Base-by-base conservation (phyloP, 2,888 invertebrate species). In the Horisme vitalbata region DNA sequence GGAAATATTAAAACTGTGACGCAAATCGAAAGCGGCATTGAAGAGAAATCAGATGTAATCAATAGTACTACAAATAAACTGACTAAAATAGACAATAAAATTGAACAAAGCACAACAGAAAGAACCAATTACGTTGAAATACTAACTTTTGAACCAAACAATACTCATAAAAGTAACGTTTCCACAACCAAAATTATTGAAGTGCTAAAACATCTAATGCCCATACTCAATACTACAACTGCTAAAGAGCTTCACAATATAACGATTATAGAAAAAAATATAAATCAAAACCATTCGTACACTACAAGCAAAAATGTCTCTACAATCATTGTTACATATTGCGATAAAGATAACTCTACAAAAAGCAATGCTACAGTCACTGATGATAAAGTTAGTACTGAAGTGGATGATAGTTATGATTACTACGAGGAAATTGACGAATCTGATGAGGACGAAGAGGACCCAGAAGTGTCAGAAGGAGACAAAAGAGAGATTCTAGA, bases 401-500 rank as follows among this genome's bases (percentile, higher is more conserved):
- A 45, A 8, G 34, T 11, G 28, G 59, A 55, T 31, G 58, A 54
- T 28, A 60, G 69, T 11, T 63, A 63, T 30, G 62, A 68, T 37
- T 61, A 75, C 50, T 61, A 65, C 31, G 55, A 59, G 33, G 57
- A 63, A 39, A 18, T 32, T 8, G 62, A 65, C 28, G 63, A 64
- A 15, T 53, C 20, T 10, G 60, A 62, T 13, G 55, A 57, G 3
- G 48, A 60, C 9, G 59, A 55, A 11, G 59, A 59, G 18, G 63
- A 72, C 45, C 55, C 57, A 9, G 34, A 72, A 51, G 45, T 73
- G 32, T 79, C 80, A 1, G 55, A 59, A 23, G 75, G 68, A 27
- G 79, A 79, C 48, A 78, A 77, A 39, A 82, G 67, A 49, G 92
- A 93, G 56, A 76, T 94, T n/a, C 75, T 92, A 47, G 92, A 92